Conservation (phyloP, 2,888 invertebrate species). For the Orthosia gothica region DNA sequence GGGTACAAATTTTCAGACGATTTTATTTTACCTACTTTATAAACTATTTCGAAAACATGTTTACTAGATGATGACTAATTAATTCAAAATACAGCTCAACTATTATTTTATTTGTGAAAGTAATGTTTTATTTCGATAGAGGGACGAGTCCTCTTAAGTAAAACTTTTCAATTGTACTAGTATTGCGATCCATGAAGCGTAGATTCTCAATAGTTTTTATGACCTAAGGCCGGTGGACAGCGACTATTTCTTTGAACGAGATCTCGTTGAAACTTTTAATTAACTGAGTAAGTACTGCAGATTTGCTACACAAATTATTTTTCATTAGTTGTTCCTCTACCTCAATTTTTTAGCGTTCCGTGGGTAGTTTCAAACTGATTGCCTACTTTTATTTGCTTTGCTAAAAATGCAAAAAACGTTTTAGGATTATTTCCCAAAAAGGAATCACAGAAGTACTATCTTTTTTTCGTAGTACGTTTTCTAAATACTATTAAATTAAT, state of each 20-base stretch:
- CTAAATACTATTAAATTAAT: background rate
- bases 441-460: background rate
- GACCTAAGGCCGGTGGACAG: slow-evolving; percentile 63
- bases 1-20: background rate
- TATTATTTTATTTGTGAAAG: background rate
- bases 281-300: slow-evolving; percentile 67
- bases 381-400: background rate
- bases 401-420: background rate
- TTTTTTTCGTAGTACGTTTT: background rate
- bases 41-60: too few relatives aligned
- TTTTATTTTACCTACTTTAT: too few relatives aligned
- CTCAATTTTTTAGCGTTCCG: slow-evolving; percentile 32
- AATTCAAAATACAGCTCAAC: too few relatives aligned
- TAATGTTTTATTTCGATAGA: background rate
- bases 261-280: slow-evolving; percentile 75
- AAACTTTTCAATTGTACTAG: slow-evolving; percentile 55
- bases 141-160: slow-evolving; percentile 11
- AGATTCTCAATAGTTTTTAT: slow-evolving; percentile 61
- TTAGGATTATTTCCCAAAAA: too few relatives aligned
- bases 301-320: slow-evolving; percentile 60
- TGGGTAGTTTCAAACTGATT: slow-evolving; percentile 17
- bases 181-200: slow-evolving; percentile 58
- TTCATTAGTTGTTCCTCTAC: slow-evolving; percentile 17
- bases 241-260: slow-evolving; percentile 71
- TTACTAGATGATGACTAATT: too few relatives aligned